A percentile compares a stretch with the other conserved stretches of the same genome.
Evolutionary conservation across 2,888 invertebrate species (phyloP).

Genomic region (Andricus quercusramuli): DNA sequence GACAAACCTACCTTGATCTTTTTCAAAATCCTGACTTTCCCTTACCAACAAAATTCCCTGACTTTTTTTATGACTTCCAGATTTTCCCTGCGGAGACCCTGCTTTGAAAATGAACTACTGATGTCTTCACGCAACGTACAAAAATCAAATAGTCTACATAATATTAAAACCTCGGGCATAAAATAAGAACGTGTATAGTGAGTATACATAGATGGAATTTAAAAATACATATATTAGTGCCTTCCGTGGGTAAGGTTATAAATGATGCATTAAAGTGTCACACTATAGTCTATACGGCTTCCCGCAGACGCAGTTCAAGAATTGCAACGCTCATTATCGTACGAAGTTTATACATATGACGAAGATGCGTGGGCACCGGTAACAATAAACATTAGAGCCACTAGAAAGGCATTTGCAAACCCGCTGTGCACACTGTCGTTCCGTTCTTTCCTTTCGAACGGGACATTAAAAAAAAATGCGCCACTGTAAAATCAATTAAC

Average conservation of each 20-base stretch:
- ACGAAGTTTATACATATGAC: slow-evolving; percentile 42
- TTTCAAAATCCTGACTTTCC: too few species aligned
- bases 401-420: slow-evolving; percentile 49
- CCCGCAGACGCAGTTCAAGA: not conserved
- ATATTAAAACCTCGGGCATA: too few species aligned
- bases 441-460: not conserved
- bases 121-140: too few species aligned
- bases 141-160: too few species aligned
- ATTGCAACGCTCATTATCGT: slow-evolving; percentile 48
- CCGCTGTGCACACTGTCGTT: not conserved
- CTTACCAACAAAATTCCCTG: too few species aligned
- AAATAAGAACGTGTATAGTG: too few species aligned
- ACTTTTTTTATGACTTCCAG: too few species aligned
- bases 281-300: not conserved
- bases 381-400: slow-evolving; percentile 45
- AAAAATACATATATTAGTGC: not conserved
- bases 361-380: slow-evolving; percentile 48
- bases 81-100: too few species aligned
- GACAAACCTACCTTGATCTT: too few species aligned
- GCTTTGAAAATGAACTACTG: too few species aligned
- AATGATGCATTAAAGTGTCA: not conserved
- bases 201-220: not conserved
- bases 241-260: not conserved
- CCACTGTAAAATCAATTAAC: not conserved
- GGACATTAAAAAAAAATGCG: not conserved